phyloP scores from a whole-genome alignment of 2,797 vertebrate species.

The Oryzias sinensis region DNA sequence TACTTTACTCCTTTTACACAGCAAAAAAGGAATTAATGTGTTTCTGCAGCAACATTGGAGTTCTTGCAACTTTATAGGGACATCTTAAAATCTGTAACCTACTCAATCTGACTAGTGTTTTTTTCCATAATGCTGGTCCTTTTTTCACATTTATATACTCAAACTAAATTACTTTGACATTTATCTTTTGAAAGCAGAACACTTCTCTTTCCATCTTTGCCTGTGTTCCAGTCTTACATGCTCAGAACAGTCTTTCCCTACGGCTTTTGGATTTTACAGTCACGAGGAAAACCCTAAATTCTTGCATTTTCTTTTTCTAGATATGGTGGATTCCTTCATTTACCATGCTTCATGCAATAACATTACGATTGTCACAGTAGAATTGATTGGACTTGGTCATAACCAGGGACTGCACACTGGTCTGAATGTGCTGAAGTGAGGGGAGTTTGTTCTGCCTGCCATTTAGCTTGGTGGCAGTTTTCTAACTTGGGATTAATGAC shows the following conservation, averaged over 20 bases:
- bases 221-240: constrained; percentile 16
- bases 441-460: constrained; percentile 18
- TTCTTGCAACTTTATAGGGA: too few species aligned
- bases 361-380: constrained; percentile 23
- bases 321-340: constrained; percentile 21
- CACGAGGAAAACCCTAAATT: constrained; percentile 22
- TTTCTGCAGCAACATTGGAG: too few species aligned
- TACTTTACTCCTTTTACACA: too few species aligned
- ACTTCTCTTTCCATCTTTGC: constrained; percentile 17
- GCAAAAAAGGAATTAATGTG: too few species aligned
- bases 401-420: constrained; percentile 16
- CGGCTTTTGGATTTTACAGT: constrained; percentile 6
- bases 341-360: constrained; percentile 35
- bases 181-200: constrained; percentile 1
- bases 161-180: constrained; percentile 17
- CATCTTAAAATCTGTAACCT: too few species aligned
- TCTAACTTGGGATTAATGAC: constrained; percentile 5
- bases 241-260: constrained; percentile 14
- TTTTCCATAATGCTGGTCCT: neutral
- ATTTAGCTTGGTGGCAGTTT: constrained; percentile 14
- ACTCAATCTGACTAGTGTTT: neutral
- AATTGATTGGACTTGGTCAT: constrained; percentile 51
- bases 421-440: constrained; percentile 25
- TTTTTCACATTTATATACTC: neutral
- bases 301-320: constrained; percentile 6